Evolutionary conservation across 2,888 invertebrate genomes (phyloP).

Genomic region (Keiferia lycopersicella): DNA sequence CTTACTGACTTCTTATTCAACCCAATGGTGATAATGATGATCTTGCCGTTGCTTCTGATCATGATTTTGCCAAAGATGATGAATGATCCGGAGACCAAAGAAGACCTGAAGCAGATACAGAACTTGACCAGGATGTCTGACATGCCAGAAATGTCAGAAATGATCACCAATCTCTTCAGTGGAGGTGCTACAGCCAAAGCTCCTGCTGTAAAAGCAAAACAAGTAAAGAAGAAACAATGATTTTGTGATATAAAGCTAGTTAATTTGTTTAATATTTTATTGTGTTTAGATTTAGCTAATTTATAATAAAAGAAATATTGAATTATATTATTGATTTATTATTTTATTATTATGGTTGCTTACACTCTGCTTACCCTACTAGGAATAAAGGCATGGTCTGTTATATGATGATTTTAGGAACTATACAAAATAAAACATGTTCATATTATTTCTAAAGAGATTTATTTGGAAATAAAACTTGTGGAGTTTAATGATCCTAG

Average conservation of each 20-base stretch:
- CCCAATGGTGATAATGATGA: slow-evolving; percentile 99
- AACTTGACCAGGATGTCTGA: slow-evolving; percentile 91
- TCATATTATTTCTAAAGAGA: slow-evolving; percentile 36
- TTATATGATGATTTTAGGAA: background rate
- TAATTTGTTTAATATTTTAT: slow-evolving; percentile 43
- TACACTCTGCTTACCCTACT: too few species aligned
- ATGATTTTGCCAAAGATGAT: slow-evolving; percentile 97
- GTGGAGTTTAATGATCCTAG: slow-evolving; percentile 53
- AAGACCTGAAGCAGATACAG: slow-evolving; percentile 95
- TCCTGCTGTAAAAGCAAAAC: slow-evolving; percentile 67
- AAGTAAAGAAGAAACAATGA: slow-evolving; percentile 74
- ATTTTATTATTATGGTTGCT: background rate
- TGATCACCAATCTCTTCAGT: slow-evolving; percentile 93
- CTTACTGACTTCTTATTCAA: slow-evolving; percentile 97
- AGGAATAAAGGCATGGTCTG: too few species aligned
- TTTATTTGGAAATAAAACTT: slow-evolving; percentile 73
- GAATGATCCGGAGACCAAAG: slow-evolving; percentile 98
- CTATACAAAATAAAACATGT: slow-evolving; percentile 25
- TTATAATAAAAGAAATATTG: slow-evolving; percentile 39
- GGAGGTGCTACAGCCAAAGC: slow-evolving; percentile 83
- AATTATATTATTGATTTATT: slow-evolving; percentile 34
- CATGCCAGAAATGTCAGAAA: slow-evolving; percentile 97
- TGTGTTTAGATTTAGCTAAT: slow-evolving; percentile 43
- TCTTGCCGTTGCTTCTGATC: slow-evolving; percentile 93
- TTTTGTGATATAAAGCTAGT: slow-evolving; percentile 31